Evolutionary conservation across 2,797 vertebrate species (phyloP).

Genomic region (Lophius americanus): DNA sequence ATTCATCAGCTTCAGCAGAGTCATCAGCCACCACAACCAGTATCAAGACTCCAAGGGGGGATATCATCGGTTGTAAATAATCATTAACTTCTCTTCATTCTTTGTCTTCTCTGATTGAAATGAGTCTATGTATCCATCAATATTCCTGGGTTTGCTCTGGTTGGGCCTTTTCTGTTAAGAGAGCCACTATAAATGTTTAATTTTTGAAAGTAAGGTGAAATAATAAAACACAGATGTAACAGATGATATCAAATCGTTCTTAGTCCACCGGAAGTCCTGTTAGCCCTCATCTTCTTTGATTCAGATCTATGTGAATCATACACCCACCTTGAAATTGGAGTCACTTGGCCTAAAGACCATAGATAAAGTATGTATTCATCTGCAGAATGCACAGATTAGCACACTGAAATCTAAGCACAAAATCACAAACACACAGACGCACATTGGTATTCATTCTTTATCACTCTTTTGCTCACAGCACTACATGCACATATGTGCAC

Average conservation of each 20-base stretch:
- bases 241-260: neutral
- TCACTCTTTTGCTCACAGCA: conserved; percentile 37
- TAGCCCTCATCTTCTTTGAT: conserved; percentile 22
- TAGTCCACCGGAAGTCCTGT: conserved; percentile 8
- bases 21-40: too few species aligned
- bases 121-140: too few species aligned
- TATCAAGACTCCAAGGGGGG: too few species aligned
- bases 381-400: conserved; percentile 38
- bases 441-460: conserved; percentile 40
- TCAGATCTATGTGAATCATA: conserved; percentile 24
- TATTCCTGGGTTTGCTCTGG: too few species aligned
- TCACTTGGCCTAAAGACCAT: conserved; percentile 35
- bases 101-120: too few species aligned
- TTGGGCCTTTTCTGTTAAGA: too few species aligned
- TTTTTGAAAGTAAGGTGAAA: neutral
- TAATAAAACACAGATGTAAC: neutral
- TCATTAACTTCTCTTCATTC: too few species aligned
- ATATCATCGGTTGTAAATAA: too few species aligned
- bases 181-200: too few species aligned
- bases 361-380: conserved; percentile 28
- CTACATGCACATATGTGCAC: conserved; percentile 20
- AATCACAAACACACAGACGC: conserved; percentile 18
- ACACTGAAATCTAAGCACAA: conserved; percentile 16
- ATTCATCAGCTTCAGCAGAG: too few species aligned
- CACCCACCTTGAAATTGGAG: conserved; percentile 30